These are phyloP conservation scores for Anser brachyrhynchus DNA, from an alignment of 2,113 vertebrate genomes.

Conservation along the genomic window DNA sequence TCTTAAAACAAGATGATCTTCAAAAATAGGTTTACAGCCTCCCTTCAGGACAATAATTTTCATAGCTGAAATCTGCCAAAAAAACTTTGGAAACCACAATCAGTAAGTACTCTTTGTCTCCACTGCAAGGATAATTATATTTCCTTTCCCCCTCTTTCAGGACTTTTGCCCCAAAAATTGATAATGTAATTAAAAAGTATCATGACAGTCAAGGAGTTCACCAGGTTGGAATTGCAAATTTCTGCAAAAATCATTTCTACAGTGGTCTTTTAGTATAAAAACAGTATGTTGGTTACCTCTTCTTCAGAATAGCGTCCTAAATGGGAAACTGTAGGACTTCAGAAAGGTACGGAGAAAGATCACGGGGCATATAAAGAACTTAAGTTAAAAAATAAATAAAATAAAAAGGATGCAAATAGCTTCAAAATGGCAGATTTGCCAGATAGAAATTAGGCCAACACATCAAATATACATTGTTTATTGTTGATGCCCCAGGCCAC, in stretches of 20 bases:
- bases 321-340: background rate
- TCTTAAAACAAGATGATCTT: conserved; percentile 27
- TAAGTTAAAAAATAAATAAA: background rate
- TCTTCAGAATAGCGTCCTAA: background rate
- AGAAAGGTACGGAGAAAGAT: background rate
- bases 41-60: conserved; percentile 52
- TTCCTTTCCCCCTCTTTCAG: background rate
- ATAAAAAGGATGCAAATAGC: background rate
- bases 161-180: background rate
- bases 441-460: conserved; percentile 31
- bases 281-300: background rate
- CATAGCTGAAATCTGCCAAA: conserved; percentile 21
- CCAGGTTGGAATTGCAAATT: background rate
- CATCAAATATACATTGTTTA: conserved; percentile 41
- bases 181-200: background rate
- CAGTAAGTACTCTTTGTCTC: background rate
- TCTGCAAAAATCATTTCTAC: background rate
- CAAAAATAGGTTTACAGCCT: conserved; percentile 25
- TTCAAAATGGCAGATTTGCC: background rate
- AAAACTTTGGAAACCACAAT: background rate
- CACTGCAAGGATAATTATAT: background rate
- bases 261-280: background rate
- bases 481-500: conserved; percentile 42
- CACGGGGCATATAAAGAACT: background rate
- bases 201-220: background rate